Percentiles rank a stretch among this genome's conserved stretches.
Evolutionary conservation across 2,888 invertebrate genomes (phyloP).

Genomic region (Belgica antarctica): DNA sequence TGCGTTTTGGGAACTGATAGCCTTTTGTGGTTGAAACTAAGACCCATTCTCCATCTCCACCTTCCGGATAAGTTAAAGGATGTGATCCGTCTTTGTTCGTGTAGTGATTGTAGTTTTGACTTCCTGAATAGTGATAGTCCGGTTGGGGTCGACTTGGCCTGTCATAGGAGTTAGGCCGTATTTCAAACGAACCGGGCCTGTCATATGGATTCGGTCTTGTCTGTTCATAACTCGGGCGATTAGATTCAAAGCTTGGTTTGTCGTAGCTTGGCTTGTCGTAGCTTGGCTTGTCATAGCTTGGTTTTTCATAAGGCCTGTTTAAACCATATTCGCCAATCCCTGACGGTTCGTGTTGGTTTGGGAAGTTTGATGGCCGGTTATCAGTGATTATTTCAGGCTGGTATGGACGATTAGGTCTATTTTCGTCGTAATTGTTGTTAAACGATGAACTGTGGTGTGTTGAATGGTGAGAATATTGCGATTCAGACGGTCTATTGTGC

Average conservation of each 20-base stretch:
- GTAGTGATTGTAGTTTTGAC: slow-evolving; percentile 47
- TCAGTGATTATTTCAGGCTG: slow-evolving; percentile 59
- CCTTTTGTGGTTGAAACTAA: slow-evolving; percentile 75
- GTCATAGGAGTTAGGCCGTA: not conserved
- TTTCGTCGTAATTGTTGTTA: slow-evolving; percentile 18
- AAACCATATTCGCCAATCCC: not conserved
- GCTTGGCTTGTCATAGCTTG: too few relatives aligned
- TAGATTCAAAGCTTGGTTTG: too few relatives aligned
- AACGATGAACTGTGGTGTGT: slow-evolving; percentile 30
- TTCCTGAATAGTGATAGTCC: slow-evolving; percentile 20
- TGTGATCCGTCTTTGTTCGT: slow-evolving; percentile 50
- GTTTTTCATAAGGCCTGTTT: too few relatives aligned
- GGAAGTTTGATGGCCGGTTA: slow-evolving; percentile 59
- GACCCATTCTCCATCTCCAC: slow-evolving; percentile 75
- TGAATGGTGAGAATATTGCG: not conserved
- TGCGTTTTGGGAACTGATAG: slow-evolving; percentile 59
- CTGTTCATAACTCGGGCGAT: not conserved
- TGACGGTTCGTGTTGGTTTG: slow-evolving; percentile 47
- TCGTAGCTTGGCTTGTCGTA: too few relatives aligned
- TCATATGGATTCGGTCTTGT: not conserved
- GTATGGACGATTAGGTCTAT: slow-evolving; percentile 44
- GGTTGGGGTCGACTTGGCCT: not conserved
- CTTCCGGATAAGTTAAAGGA: slow-evolving; percentile 61
- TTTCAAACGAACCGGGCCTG: not conserved
- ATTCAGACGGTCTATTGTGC: slow-evolving; percentile 52